A percentile compares a stretch with the other conserved stretches of the same genome.
These are phyloP conservation scores for Propithecus deckenii DNA, from an alignment of 2,797 vertebrate species.

Conservation along the genomic window DNA sequence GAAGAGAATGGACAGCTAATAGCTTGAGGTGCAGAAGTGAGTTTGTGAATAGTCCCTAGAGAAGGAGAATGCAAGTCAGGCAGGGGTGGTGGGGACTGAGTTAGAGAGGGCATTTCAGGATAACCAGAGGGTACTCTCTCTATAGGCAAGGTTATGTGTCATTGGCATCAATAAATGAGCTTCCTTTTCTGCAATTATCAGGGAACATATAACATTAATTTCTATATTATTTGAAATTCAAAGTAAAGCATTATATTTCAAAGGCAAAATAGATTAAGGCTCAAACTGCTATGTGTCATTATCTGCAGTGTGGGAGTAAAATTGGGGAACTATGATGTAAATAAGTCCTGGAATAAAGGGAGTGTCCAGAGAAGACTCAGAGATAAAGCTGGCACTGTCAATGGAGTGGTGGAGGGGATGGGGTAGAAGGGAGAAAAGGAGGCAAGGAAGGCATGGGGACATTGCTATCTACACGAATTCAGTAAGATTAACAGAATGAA, in stretches of 20 bases:
- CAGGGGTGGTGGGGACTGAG: not conserved
- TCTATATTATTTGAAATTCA: slow-evolving; percentile 8
- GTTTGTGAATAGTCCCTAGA: not conserved
- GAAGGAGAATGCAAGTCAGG: not conserved
- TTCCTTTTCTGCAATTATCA: not conserved
- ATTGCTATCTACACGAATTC: not conserved
- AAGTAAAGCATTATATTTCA: slow-evolving; percentile 46
- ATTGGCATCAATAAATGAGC: not conserved
- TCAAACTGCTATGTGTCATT: not conserved
- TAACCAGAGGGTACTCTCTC: not conserved
- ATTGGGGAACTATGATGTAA: not conserved
- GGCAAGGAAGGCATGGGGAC: not conserved
- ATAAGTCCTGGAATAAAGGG: not conserved
- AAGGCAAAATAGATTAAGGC: slow-evolving; percentile 30
- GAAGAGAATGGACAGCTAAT: not conserved
- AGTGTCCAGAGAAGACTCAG: not conserved
- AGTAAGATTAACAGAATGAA: not conserved
- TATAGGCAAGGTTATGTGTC: not conserved
- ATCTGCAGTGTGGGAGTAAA: not conserved
- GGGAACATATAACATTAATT: not conserved
- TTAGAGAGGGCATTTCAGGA: not conserved
- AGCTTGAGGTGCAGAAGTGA: not conserved
- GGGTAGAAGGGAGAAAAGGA: not conserved
- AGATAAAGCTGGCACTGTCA: not conserved
- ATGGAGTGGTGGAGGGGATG: not conserved